Percentiles rank a stretch among this genome's conserved stretches.
These are phyloP conservation scores for Bufo gargarizans DNA, from an alignment of 2,113 vertebrate species.

Conservation along the genomic window DNA sequence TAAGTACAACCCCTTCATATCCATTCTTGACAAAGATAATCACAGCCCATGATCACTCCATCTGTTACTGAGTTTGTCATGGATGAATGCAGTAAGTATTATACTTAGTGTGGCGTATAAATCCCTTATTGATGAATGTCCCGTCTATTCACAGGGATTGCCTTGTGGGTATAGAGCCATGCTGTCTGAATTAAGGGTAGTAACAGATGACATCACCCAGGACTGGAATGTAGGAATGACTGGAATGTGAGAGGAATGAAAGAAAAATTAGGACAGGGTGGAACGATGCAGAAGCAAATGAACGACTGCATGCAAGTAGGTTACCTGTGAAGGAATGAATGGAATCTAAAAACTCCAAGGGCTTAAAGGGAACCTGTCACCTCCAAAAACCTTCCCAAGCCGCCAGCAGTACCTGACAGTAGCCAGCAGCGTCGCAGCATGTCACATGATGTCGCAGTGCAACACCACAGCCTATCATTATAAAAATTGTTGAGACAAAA, in stretches of 20 bases:
- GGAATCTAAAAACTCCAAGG: constrained; percentile 12
- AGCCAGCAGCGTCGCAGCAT: too few relatives aligned
- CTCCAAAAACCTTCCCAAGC: too few relatives aligned
- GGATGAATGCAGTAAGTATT: not conserved
- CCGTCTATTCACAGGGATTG: not conserved
- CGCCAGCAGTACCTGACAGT: too few relatives aligned
- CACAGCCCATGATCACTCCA: not conserved
- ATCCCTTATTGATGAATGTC: not conserved
- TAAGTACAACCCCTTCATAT: too few relatives aligned
- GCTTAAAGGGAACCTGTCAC: too few relatives aligned
- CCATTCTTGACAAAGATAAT: not conserved
- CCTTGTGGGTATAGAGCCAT: not conserved
- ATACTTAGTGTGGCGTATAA: not conserved
- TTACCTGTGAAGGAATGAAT: constrained; percentile 30
- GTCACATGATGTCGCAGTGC: too few relatives aligned
- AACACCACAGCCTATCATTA: too few relatives aligned
- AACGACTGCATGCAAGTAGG: not conserved
- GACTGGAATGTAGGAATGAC: not conserved
- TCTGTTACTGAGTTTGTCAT: not conserved
- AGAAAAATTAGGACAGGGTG: constrained; percentile 27
- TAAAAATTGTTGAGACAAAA: too few relatives aligned
- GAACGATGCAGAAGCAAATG: not conserved
- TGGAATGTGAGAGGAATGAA: constrained; percentile 29
- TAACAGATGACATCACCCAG: not conserved
- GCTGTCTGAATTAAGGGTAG: not conserved